Evolutionary conservation across 2,113 vertebrate genomes (phyloP), one percentile per base, ranked within the genome.

Genomic region (Numida meleagris): DNA sequence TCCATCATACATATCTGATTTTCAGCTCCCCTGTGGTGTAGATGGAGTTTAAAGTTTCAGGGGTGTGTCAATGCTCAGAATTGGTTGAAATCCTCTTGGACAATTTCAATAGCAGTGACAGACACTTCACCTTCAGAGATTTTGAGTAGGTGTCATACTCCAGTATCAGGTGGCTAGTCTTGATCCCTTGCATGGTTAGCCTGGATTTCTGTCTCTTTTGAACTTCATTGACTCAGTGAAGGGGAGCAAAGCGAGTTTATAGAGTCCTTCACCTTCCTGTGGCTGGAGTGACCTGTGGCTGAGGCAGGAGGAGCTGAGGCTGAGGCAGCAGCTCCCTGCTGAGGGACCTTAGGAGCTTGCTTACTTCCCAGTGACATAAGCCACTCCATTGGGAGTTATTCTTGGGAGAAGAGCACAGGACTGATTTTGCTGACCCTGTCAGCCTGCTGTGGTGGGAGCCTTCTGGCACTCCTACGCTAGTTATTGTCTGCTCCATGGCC

Each of bases 391-490:
- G 27, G 24, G 18, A 50, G 48, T 42, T 18, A 18, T 62, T 25
- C 21, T 6, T 82, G 36, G 14, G 20, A 53, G 38, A 75, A 68
- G 10, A 62, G 6, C 5, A 33, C 7, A 58, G n/a, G n/a, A n/a
- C n/a, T n/a, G n/a, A 23, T 74, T 71, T 86, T 71, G 27, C 12
- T 72, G 25, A 73, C 9, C 9, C 19, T 0, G 1, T 46, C 43
- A 46, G 34, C 65, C 55, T 81, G 31, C 23, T 81, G 18, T 10
- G 48, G 16, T 66, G 27, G 27, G 31, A 46, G 45, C 6, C 2
- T 58, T 70, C 27, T 63, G 24, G 10, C 23, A 18, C 5, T 71
- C 7, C 0, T 0, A 1, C 25, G 10, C 6, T 31, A 40, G 12
- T 18, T 51, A 74, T 19, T 43, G 14, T 23, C 18, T 11, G 6